Evolutionary conservation across 2,113 vertebrate genomes (phyloP), one percentile per base, ranked within the genome.

Genomic region (Pelobates fuscus): DNA sequence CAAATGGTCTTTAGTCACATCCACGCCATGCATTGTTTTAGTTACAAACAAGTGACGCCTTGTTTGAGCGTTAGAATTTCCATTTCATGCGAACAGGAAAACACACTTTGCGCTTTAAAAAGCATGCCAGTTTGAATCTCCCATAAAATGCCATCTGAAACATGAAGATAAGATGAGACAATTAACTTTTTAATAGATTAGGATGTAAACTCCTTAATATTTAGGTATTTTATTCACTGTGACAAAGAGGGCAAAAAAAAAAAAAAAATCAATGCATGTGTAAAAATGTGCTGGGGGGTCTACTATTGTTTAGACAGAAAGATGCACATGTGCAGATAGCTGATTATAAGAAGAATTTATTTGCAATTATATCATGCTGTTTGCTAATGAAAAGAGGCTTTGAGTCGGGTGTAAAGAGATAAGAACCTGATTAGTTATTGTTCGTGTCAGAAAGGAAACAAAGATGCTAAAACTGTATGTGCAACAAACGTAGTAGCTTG

Each of bases 161-260:
- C 1, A 3, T 12, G 61, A 23, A 72, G 70, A 72, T 72, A 89
- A 88, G 78, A 52, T 78, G 70, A 82, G 93, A 94, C 89, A 94
- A 94, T 92, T 71, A 75, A 7, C 37, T 14, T 87, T 86, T 89
- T 92, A 93, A 91, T 91, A 92, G 89, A 77, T 88, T 80, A 78
- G 79, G 86, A 82, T 65, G 85, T 85, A 90, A 85, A 68, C 77
- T 80, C 77, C 79, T 91, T 86, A 88, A 82, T 86, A 83, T 84
- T 81, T 91, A 81, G 79, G 82, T 81, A 90, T 91, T 93, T 90
- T 90, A 86, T 91, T 90, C 79, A 71, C 84, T 84, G 60, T 79
- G 86, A 93, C 87, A 94, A 91, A 91, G 80, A 83, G 80, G 86
- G 93, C 87, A 94, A 91, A 91, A 80, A 83, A 80, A 73, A 82